Evolutionary conservation across 1,140 invertebrate genomes (phyloP).

Genomic region (Sipha flava): DNA sequence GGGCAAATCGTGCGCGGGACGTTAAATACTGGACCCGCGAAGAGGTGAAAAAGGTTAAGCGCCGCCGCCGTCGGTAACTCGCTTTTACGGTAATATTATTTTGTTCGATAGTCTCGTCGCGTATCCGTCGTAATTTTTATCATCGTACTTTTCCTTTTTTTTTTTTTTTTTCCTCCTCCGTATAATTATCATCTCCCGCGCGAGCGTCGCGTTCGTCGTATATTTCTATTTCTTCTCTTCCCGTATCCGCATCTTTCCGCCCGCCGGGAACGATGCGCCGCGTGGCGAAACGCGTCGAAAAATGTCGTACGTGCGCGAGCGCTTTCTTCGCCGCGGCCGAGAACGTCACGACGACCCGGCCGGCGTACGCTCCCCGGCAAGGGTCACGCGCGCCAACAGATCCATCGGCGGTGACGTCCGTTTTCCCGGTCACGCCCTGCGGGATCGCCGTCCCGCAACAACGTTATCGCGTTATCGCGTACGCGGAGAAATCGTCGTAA

Average conservation of each 20-base stretch:
- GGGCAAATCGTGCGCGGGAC: constrained; percentile 19
- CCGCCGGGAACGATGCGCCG: neutral
- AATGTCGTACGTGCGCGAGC: neutral
- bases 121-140: neutral
- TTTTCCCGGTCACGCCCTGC: neutral
- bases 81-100: no score
- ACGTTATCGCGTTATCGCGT: no score
- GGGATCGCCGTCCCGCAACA: no score
- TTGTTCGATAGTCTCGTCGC: no score
- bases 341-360: neutral
- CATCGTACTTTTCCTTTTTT: no score
- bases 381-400: neutral
- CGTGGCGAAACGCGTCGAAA: no score
- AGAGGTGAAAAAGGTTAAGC: constrained; percentile 25
- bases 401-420: neutral
- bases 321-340: neutral
- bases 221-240: neutral
- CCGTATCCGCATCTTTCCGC: neutral
- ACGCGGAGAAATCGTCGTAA: no score
- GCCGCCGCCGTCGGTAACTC: neutral
- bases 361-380: neutral
- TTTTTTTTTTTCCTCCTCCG: no score
- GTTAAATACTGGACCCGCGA: constrained; percentile 17
- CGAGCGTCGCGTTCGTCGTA: neutral
- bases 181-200: constrained; percentile 5